Evolutionary conservation across 2,113 vertebrate species (phyloP), one percentile per base, ranked within the genome.

Genomic region (Microcebus lehilahytsara): DNA sequence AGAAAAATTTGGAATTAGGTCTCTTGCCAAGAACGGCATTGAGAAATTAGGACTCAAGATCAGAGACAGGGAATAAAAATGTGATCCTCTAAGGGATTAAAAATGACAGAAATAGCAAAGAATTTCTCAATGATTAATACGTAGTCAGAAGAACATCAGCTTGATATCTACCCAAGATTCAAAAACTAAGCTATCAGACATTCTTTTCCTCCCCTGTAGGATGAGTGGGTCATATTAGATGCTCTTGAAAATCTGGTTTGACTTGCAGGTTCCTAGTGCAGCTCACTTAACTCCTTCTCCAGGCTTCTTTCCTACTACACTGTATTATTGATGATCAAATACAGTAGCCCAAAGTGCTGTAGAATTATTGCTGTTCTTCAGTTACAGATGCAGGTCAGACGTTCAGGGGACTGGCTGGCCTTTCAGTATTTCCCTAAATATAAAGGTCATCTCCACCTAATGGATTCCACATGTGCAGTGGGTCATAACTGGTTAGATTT

Each of bases 401-500:
- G 7, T 53, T 90, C 67, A 93, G 79, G 69, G 22, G 72, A 90
- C 96, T 89, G 85, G 49, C 89, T 96, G 46, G 71, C 53, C 42
- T 96, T 87, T 88, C 78, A 4, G 1, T 60, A 19, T 34, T 89
- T 96, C 91, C 58, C 88, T 51, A 20, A 92, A 95, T 74, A 80
- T 27, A 89, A 69, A 89, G 87, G 97, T 98, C 93, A 69, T 77
- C 92, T 89, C 84, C 66, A 49, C 2, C 0, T 92, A 81, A 92
- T 95, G 62, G 71, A 74, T 93, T 62, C 23, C 96, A 62, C 1
- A 66, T 95, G 96, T 97, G 66, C 60, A 37, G 72, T 95, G 51
- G 11, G 3, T 25, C 19, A 12, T 69, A 37, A 9, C 32, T 9
- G 12, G 42, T 85, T 9, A 19, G 1, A 14, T 46, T 96, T 79